Base-by-base conservation (phyloP, 2,113 vertebrate species). In the Tetrax tetrax region DNA sequence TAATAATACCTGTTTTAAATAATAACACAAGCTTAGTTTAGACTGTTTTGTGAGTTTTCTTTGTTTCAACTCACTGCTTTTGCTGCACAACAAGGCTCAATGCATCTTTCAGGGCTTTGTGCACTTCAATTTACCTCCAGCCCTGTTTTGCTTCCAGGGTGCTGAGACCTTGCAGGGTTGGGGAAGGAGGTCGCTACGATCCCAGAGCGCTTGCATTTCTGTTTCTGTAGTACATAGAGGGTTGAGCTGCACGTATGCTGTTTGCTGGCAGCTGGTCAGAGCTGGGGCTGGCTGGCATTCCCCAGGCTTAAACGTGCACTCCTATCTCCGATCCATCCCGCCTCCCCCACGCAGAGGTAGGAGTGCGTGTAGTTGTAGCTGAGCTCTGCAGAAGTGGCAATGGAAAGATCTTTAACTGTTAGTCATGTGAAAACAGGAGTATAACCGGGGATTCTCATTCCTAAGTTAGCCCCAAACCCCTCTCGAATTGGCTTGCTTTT, bases 1-100 rank as follows among this genome's bases (percentile, higher is more conserved):
- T 95, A 96, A 96, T 16, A 97, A 98, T 98, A 96, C 98, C 97
- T 98, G 97, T 98, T 98, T 98, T 97, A 97, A 96, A 80, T 72
- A 63, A 33, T 66, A 87, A 70, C 59, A 25, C 37, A 33, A 45
- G 59, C 75, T 81, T 91, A 74, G 61, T 89, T 95, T 89, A 84
- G 71, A 54, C 60, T 37, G 50, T 59, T 51, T 60, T 37, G 43
- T 70, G 37, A 70, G 22, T 12, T 4, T 43, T 56, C 83, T 87
- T 91, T 43, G 14, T 76, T 86, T 90, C 35, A 54, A 3, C 83
- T 88, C 15, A 2, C 45, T 80, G 66, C 45, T 90, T 91, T 85
- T 4, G 6, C 35, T 94, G 71, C 81, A 71, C 90, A 94, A 80
- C 97, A 98, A 97, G 97, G 97, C 97, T 98, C 97, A 74, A 94